A percentile compares a stretch with the other conserved stretches of the same genome.
Conservation (phyloP, 1,140 invertebrate genomes). For the Dufourea novaeangliae region DNA sequence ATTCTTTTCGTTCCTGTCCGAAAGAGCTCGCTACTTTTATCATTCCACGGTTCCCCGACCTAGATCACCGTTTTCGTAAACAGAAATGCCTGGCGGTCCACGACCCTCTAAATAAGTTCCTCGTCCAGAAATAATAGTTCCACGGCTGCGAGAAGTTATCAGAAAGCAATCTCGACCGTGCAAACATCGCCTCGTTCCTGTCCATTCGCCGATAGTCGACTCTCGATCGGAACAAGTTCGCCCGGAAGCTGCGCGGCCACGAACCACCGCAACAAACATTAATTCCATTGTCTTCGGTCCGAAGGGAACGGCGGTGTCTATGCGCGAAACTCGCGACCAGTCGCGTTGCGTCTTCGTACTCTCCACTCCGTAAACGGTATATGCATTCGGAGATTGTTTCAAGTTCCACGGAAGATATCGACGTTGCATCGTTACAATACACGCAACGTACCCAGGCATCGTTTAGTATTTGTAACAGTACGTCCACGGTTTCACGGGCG, state of each 20-base stretch:
- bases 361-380: too few species aligned
- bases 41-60: not conserved
- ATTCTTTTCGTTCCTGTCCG: not conserved
- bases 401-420: constrained; percentile 28
- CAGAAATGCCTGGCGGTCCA: not conserved
- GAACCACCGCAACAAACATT: constrained; percentile 37
- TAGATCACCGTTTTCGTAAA: not conserved
- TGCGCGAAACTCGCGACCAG: constrained; percentile 30
- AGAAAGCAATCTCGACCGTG: not conserved
- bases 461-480: too few species aligned
- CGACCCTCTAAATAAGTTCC: not conserved
- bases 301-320: constrained; percentile 33
- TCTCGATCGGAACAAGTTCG: not conserved
- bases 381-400: constrained; percentile 1
- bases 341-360: too few species aligned
- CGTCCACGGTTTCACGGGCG: too few species aligned
- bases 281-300: constrained; percentile 55
- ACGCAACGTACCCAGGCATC: not conserved
- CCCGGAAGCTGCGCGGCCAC: not conserved
- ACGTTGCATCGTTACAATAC: constrained; percentile 6
- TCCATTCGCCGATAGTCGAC: not conserved
- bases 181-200: not conserved
- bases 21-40: not conserved
- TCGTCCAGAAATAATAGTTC: not conserved
- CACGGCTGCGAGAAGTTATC: not conserved